Base-by-base conservation (phyloP, 2,113 vertebrate species). In the Pomatorhinus ruficollis region DNA sequence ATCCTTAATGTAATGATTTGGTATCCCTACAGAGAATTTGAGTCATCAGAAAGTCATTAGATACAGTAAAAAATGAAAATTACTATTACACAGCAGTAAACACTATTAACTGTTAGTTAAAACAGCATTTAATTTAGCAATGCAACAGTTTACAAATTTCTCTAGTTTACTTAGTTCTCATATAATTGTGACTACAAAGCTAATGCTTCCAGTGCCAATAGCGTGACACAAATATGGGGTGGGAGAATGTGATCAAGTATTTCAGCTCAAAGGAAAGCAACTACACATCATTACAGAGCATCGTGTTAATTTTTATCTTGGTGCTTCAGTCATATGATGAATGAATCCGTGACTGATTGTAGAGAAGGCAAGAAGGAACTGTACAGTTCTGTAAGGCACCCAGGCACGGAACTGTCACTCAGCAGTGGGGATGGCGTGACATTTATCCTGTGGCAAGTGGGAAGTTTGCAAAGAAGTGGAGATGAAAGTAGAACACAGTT, bases 61-160 rank as follows among this genome's bases (percentile, higher is more conserved):
- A 98, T 98, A 98, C 98, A 98, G 98, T 98, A 98, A 98, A 98
- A 98, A 98, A 98, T 98, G 98, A 98, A 98, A 98, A 98, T 98
- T 98, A 98, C 98, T 98, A 98, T 98, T 98, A 98, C 98, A 97
- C 98, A 98, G 98, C 98, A 98, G 98, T 98, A 97, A 98, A 98
- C 97, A 98, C 98, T 98, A 98, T 98, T 98, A 98, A 98, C 98
- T 98, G 98, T 98, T 98, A 98, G 98, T 98, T 98, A 98, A 98
- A 98, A 97, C 97, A 98, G 97, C 98, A 98, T 98, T 98, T 98
- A 98, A 98, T 98, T 98, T 98, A 98, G 97, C 96, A 74, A 79
- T 91, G 93, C 96, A 98, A 98, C 96, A 98, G 97, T 98, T 98
- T 98, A 97, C 96, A 96, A 93, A 98, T 98, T 98, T 98, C 95